Percentiles rank a stretch among this genome's conserved stretches.
These are phyloP conservation scores for Triops cancriformis DNA, from an alignment of 1,140 invertebrate species.

Conservation along the genomic window DNA sequence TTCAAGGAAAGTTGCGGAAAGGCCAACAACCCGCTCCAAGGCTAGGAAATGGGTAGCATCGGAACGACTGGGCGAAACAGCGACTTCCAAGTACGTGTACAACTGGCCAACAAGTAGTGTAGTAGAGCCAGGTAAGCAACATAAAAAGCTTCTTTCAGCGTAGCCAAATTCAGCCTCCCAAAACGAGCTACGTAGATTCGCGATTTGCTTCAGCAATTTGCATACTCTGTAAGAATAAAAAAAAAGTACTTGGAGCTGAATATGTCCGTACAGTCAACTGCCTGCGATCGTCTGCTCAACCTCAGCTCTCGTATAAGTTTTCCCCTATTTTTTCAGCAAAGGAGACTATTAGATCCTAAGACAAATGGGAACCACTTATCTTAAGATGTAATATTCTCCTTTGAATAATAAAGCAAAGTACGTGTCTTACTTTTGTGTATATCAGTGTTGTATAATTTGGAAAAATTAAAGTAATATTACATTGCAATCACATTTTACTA, in stretches of 20 bases:
- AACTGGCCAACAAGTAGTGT: not conserved
- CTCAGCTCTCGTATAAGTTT: too few species aligned
- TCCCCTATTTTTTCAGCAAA: too few species aligned
- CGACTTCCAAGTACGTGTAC: not conserved
- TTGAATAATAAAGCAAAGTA: too few species aligned
- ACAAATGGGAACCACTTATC: too few species aligned
- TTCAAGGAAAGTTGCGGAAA: constrained; percentile 10
- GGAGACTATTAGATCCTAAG: too few species aligned
- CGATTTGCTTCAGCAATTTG: not conserved
- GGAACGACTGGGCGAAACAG: not conserved
- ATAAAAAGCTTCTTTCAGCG: not conserved
- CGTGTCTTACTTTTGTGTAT: too few species aligned
- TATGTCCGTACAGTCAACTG: too few species aligned
- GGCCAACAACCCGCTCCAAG: constrained; percentile 8
- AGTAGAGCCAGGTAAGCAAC: not conserved
- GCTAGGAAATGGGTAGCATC: not conserved
- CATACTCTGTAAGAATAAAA: not conserved
- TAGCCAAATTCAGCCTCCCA: not conserved
- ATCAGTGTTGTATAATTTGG: too few species aligned
- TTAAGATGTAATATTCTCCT: too few species aligned
- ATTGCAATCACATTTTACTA: too few species aligned
- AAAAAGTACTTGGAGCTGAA: not conserved
- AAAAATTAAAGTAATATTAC: too few species aligned
- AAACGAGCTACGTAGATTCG: not conserved
- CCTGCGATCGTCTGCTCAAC: too few species aligned